A percentile compares a stretch with the other conserved stretches of the same genome.
Evolutionary conservation across 1,140 invertebrate genomes (phyloP).

Genomic region (Euwallacea similis): DNA sequence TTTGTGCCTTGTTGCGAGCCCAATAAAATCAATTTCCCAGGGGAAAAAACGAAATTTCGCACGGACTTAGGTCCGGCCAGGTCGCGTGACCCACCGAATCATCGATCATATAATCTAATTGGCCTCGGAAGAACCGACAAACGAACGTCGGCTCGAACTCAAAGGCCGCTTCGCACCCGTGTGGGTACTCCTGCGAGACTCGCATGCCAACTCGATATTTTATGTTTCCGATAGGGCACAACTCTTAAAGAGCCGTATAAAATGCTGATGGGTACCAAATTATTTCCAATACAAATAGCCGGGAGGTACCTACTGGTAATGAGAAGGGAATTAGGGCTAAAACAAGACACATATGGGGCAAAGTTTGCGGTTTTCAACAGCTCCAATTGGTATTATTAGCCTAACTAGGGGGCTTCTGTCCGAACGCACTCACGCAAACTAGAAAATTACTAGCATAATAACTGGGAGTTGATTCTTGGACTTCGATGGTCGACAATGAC

Average conservation of each 20-base stretch:
- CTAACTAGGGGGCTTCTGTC: constrained; percentile 1
- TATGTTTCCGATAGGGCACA: background rate
- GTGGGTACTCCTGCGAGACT: constrained; percentile 45
- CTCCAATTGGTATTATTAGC: constrained; percentile 34
- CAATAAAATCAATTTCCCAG: constrained; percentile 38
- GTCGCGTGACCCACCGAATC: constrained; percentile 44
- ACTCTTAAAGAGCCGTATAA: background rate
- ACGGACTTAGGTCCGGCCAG: constrained; percentile 27
- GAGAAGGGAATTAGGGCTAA: background rate
- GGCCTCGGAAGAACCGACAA: constrained; percentile 45
- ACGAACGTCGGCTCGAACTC: constrained; percentile 39
- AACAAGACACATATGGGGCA: constrained; percentile 8
- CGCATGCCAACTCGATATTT: constrained; percentile 23
- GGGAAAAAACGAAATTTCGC: constrained; percentile 24
- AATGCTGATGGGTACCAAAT: background rate
- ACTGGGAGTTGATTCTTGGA: background rate
- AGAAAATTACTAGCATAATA: constrained; percentile 4
- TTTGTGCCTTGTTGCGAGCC: background rate
- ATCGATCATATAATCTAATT: constrained; percentile 50
- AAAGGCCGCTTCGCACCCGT: constrained; percentile 46
- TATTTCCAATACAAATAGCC: background rate
- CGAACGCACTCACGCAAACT: constrained; percentile 12
- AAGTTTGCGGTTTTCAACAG: constrained; percentile 24
- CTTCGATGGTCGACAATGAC: too few relatives aligned
- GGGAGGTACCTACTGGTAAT: background rate